These are phyloP conservation scores for Cerastis rubricosa DNA, from an alignment of 2,888 invertebrate genomes.

Conservation along the genomic window DNA sequence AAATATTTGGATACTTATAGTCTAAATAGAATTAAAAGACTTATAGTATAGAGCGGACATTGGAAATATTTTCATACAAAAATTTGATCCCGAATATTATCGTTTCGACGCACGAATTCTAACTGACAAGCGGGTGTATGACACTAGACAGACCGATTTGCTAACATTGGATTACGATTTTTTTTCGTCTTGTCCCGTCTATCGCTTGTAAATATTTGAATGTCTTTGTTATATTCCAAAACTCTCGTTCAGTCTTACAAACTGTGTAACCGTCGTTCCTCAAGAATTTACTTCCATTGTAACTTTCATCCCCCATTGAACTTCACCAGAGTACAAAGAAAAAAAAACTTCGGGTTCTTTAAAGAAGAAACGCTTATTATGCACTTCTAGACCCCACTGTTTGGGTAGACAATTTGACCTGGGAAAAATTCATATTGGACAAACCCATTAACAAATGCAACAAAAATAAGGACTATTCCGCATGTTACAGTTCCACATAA, in stretches of 20 bases:
- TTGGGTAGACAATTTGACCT: background rate
- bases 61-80: too few species aligned
- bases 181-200: too few species aligned
- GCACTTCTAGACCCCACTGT: background rate
- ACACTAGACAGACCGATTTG: too few species aligned
- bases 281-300: background rate
- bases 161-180: too few species aligned
- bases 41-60: too few species aligned
- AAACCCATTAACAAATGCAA: background rate
- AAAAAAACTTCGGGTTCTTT: too few species aligned
- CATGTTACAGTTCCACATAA: slow-evolving; percentile 63
- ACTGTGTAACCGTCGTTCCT: background rate
- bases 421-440: background rate
- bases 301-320: background rate
- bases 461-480: background rate
- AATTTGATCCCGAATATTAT: too few species aligned
- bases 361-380: background rate
- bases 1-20: background rate
- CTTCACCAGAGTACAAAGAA: background rate
- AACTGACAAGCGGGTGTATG: too few species aligned
- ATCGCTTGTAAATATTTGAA: too few species aligned
- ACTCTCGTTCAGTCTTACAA: background rate
- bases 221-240: background rate
- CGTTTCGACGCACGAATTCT: too few species aligned
- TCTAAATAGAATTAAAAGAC: too few species aligned